Conservation (phyloP, 1,140 invertebrate genomes). For the Zaprionus gabonicus region DNA sequence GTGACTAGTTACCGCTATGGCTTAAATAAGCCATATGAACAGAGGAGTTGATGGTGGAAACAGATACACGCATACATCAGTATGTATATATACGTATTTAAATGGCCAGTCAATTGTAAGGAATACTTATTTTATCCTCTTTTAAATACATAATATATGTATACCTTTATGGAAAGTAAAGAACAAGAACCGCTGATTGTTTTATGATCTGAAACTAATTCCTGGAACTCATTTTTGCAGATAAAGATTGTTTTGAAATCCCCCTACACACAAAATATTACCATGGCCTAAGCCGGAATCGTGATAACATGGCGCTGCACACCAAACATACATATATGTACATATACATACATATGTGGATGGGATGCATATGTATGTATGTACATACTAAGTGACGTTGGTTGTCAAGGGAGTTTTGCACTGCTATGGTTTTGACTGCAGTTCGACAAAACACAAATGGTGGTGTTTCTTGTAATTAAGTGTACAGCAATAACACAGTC, state of each 20-base stretch:
- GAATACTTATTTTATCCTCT: background rate
- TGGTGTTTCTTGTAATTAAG: slow-evolving; percentile 38
- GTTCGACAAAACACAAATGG: slow-evolving; percentile 53
- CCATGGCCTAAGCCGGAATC: slow-evolving; percentile 1
- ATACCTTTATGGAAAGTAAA: background rate
- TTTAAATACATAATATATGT: background rate
- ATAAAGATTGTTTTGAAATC: background rate
- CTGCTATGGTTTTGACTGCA: slow-evolving; percentile 44
- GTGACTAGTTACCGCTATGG: slow-evolving; percentile 56
- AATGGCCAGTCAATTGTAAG: background rate
- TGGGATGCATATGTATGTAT: slow-evolving; percentile 9
- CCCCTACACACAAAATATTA: background rate
- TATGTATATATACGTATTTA: background rate
- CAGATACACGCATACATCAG: background rate
- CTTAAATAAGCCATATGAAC: slow-evolving; percentile 23
- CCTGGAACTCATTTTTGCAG: background rate
- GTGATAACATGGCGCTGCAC: slow-evolving; percentile 10
- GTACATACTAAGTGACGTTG: slow-evolving; percentile 16
- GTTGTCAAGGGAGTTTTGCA: slow-evolving; percentile 75
- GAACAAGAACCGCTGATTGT: background rate
- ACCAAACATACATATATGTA: background rate
- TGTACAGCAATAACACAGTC: slow-evolving; percentile 7
- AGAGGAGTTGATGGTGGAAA: background rate
- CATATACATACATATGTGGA: background rate
- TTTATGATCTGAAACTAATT: background rate